Evolutionary conservation across 2,113 vertebrate genomes (phyloP).

Genomic region (Larimichthys crocea): DNA sequence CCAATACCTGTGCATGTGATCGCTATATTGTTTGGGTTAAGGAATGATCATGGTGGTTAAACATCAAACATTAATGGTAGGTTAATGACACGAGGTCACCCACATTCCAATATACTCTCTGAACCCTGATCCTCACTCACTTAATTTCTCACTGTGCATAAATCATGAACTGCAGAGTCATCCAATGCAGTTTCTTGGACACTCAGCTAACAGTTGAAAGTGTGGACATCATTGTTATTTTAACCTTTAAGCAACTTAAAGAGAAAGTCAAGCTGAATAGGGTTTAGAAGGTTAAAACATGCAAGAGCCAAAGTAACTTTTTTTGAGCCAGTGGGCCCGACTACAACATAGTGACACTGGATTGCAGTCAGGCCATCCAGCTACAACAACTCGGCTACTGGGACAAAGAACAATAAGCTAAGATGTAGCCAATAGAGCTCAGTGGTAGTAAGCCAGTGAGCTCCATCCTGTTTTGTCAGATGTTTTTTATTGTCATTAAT

Average conservation of each 20-base stretch:
- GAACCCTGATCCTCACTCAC: neutral
- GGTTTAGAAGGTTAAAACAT: neutral
- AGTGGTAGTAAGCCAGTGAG: neutral
- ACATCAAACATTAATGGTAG: neutral
- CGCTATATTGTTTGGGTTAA: neutral
- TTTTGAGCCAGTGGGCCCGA: neutral
- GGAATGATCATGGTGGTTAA: neutral
- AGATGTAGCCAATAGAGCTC: neutral
- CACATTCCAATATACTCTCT: neutral
- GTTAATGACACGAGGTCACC: neutral
- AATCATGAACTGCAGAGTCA: slow-evolving; percentile 1
- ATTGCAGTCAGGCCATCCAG: neutral
- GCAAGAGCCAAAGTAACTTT: neutral
- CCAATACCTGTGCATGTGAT: neutral
- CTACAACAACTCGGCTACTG: neutral
- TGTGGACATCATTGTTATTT: neutral
- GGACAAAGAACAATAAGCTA: neutral
- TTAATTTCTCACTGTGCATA: neutral
- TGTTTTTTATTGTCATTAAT: neutral
- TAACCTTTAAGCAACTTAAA: neutral
- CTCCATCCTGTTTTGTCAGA: neutral
- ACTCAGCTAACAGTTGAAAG: neutral
- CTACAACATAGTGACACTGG: neutral
- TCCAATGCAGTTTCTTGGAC: neutral
- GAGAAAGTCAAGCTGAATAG: neutral